Conservation (phyloP, 2,797 vertebrate species). For the Pipistrellus nathusii region DNA sequence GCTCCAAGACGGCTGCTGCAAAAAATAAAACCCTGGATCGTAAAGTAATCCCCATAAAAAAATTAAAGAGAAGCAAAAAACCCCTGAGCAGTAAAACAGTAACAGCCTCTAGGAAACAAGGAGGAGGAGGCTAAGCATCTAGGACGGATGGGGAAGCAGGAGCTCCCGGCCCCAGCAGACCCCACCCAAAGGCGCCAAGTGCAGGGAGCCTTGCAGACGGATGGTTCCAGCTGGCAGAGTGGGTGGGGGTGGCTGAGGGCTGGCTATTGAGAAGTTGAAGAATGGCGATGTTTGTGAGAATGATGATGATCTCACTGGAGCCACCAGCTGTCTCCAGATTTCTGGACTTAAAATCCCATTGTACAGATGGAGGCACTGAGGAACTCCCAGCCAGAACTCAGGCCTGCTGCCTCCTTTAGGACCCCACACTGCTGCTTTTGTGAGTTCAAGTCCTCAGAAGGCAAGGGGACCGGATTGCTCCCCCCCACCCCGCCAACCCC, state of each 20-base stretch:
- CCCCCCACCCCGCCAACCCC: rapidly evolving
- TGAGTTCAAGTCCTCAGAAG: background rate
- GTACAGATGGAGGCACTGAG: background rate
- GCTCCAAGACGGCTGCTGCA: background rate
- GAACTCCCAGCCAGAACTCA: background rate
- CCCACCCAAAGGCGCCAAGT: background rate
- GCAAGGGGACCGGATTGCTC: background rate
- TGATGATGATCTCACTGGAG: rapidly evolving
- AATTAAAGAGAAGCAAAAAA: background rate
- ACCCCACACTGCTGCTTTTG: background rate
- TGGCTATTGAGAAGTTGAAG: background rate
- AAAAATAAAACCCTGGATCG: conserved; percentile 24
- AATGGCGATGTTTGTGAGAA: rapidly evolving
- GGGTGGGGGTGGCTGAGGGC: rapidly evolving
- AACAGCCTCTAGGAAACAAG: background rate
- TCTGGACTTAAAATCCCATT: background rate
- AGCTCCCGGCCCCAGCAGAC: background rate
- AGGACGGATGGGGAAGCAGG: rapidly evolving
- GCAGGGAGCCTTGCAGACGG: background rate
- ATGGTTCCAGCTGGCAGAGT: rapidly evolving
- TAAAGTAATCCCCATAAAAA: conserved; percentile 73
- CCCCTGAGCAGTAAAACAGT: background rate
- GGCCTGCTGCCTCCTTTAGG: too few species aligned
- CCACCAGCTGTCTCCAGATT: background rate
- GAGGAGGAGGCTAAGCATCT: rapidly evolving